Base-by-base conservation (phyloP, 1,140 invertebrate genomes). In the Apis cerana region DNA sequence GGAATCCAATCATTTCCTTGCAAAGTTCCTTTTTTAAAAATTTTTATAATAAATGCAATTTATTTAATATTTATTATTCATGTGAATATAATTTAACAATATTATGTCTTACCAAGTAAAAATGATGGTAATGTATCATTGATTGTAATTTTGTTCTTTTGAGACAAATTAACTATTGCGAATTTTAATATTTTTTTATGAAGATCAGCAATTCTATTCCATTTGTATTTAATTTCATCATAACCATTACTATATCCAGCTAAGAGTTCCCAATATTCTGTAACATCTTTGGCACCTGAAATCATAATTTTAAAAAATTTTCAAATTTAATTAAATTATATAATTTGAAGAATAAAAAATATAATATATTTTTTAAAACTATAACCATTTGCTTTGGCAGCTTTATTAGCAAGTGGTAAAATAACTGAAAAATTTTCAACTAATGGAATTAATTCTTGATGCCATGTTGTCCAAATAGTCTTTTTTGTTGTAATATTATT, bases 191-290 rank as follows among this genome's bases (percentile, higher is more conserved):
- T 87, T 85, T 95, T 96, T 33, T 86, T 85, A 80, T 96, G 95
- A 68, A 96, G 88, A 43, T 93, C 93, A 79, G 93, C 91, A 17
- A 96, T 91, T 64, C 94, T 90, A 52, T 93, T 92, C 95, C 95
- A 96, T 76, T 96, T 91, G 61, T 92, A 90, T 15, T 94, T 90
- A 3, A 94, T 94, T 58, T 94, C 91, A 5, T 94, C 82, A 70
- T 95, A 95, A 1, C 94, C 95, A 9, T 94, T 92, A 75, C 94
- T 91, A 77, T 95, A 95, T 80, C 95, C 95, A 10, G 88, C 91
- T 15, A 96, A 88, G 54, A 94, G 93, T 85, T 96, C 95, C 96
- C 96, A 96, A 87, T 96, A 96, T 65, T 94, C 92, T 84, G 94
- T 91, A 1, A 95, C 93, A 56, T 93, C 89, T 27, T 93, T 86